A percentile compares a stretch with the other conserved stretches of the same genome.
phyloP scores from a whole-genome alignment of 2,888 invertebrate genomes.

The Drosophila kanekoi region DNA sequence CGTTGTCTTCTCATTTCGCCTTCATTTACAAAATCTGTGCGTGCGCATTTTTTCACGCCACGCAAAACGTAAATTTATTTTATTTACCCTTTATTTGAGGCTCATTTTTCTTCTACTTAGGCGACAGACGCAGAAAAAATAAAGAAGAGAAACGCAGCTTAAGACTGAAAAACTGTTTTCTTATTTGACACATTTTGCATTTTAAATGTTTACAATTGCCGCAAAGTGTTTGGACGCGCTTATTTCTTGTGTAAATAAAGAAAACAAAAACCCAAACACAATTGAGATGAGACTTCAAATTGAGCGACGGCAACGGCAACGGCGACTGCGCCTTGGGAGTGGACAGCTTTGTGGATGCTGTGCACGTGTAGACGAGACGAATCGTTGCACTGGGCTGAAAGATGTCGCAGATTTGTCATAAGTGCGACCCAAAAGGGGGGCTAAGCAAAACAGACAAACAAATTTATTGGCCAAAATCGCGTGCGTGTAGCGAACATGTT shows the following conservation, averaged over 20 bases:
- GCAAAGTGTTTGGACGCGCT: constrained; percentile 67
- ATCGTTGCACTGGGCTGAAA: constrained; percentile 17
- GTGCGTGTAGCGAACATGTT: constrained; percentile 57
- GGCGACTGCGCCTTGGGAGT: not conserved
- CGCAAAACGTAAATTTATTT: constrained; percentile 77
- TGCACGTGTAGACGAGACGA: constrained; percentile 61
- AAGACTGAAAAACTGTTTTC: constrained; percentile 60
- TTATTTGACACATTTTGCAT: constrained; percentile 78
- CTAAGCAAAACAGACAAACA: constrained; percentile 23
- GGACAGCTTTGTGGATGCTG: constrained; percentile 68
- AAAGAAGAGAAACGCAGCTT: constrained; percentile 68
- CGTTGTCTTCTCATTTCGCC: constrained; percentile 32
- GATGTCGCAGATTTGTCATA: constrained; percentile 61
- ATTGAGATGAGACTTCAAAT: constrained; percentile 47
- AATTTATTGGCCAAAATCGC: constrained; percentile 65
- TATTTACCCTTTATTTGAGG: constrained; percentile 69
- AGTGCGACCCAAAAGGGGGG: constrained; percentile 56
- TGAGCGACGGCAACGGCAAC: not conserved
- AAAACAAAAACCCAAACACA: constrained; percentile 27
- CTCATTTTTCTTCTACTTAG: constrained; percentile 76
- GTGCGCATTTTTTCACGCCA: constrained; percentile 76
- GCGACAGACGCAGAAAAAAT: constrained; percentile 15
- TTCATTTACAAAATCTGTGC: constrained; percentile 81
- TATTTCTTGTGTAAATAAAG: constrained; percentile 67
- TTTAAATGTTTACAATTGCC: constrained; percentile 79